phyloP scores from a whole-genome alignment of 2,888 invertebrate genomes.

The Bhutanitis thaidina region DNA sequence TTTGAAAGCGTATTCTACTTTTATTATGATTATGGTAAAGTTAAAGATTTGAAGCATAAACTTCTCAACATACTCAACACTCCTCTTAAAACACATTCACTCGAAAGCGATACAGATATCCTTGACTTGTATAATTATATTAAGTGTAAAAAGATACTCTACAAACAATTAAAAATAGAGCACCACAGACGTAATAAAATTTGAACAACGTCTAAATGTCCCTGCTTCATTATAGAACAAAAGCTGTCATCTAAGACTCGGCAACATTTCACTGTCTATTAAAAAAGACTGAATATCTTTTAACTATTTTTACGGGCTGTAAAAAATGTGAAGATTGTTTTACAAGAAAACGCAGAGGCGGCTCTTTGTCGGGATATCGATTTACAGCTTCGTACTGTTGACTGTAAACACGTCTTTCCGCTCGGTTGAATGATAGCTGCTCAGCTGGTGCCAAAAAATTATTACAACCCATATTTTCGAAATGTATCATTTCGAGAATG shows the following conservation, averaged over 20 bases:
- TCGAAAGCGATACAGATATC: constrained; percentile 15
- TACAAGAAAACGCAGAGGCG: constrained; percentile 72
- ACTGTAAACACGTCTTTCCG: constrained; percentile 77
- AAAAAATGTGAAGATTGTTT: constrained; percentile 77
- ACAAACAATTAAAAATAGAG: constrained; percentile 64
- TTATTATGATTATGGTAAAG: too few species aligned
- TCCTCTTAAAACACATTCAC: constrained; percentile 5
- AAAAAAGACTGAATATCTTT: constrained; percentile 73
- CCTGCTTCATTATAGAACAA: constrained; percentile 76
- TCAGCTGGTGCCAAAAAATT: constrained; percentile 57
- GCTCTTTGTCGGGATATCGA: constrained; percentile 72
- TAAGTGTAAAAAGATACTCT: constrained; percentile 41
- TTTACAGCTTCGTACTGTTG: constrained; percentile 61
- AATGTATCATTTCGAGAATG: neutral
- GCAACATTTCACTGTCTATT: constrained; percentile 79
- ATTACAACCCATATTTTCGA: neutral
- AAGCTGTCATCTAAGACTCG: constrained; percentile 77
- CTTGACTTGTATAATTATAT: constrained; percentile 11
- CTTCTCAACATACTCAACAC: too few species aligned
- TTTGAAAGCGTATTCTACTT: too few species aligned
- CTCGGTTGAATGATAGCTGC: constrained; percentile 61
- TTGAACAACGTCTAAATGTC: constrained; percentile 65
- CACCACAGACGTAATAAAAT: constrained; percentile 61
- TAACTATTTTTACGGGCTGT: constrained; percentile 76
- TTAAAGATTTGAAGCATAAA: too few species aligned